A percentile compares a stretch with the other conserved stretches of the same genome.
phyloP scores from a whole-genome alignment of 1,140 invertebrate species.

The Papilio xuthus region DNA sequence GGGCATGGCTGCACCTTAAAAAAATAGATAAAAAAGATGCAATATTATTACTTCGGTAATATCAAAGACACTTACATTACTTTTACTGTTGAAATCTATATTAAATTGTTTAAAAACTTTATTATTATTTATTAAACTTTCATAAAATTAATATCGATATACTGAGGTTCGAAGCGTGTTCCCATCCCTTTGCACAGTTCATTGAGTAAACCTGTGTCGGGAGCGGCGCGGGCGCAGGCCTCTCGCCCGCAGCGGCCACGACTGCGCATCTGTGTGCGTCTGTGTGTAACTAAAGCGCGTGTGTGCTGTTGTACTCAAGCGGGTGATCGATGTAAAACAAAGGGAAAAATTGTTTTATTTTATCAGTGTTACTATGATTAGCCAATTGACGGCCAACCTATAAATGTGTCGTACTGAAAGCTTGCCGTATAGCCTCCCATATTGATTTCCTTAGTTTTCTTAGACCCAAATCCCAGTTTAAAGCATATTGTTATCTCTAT shows the following conservation, averaged over 20 bases:
- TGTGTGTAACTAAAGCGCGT: conserved; percentile 50
- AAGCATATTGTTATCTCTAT: too few relatives aligned
- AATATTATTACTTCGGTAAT: too few relatives aligned
- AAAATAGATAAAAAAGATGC: too few relatives aligned
- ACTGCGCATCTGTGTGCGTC: conserved; percentile 50
- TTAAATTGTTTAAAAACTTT: not conserved
- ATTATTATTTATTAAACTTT: not conserved
- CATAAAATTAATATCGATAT: conserved; percentile 46
- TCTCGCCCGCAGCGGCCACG: conserved; percentile 52
- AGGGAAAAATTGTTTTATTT: not conserved
- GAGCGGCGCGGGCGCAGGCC: conserved; percentile 49
- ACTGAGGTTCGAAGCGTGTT: not conserved
- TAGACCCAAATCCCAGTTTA: too few relatives aligned
- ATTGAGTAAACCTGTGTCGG: conserved; percentile 73
- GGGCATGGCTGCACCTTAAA: too few relatives aligned
- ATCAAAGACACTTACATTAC: too few relatives aligned
- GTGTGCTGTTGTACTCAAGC: conserved; percentile 50
- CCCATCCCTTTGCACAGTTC: conserved; percentile 63
- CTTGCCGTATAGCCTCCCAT: too few relatives aligned
- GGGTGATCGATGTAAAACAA: conserved; percentile 43
- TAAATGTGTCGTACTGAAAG: not conserved
- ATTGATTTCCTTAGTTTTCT: too few relatives aligned
- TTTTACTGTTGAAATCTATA: too few relatives aligned
- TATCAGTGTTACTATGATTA: not conserved
- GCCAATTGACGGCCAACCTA: not conserved